phyloP scores from a whole-genome alignment of 2,113 vertebrate genomes.

The Micromys minutus region DNA sequence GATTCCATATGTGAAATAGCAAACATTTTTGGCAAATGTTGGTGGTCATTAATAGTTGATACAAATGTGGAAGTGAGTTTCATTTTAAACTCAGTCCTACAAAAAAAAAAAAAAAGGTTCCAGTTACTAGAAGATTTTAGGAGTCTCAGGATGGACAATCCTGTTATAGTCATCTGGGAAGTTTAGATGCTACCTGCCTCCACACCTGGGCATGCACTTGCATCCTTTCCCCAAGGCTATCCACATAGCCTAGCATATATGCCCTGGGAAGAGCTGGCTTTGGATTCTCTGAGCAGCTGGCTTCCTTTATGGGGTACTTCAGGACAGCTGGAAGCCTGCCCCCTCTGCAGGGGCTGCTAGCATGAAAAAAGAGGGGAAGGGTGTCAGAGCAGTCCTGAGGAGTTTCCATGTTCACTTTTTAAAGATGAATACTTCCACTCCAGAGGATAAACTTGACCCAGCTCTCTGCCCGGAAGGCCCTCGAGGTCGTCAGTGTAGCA shows the following conservation, averaged over 20 bases:
- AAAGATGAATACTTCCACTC: not conserved
- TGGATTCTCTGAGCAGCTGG: constrained; percentile 52
- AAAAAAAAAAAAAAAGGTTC: not conserved
- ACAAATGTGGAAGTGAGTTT: not conserved
- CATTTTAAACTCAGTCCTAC: constrained; percentile 34
- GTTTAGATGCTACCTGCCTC: not conserved
- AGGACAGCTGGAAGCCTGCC: not conserved
- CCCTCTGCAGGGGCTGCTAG: not conserved
- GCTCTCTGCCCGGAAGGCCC: not conserved
- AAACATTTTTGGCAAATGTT: constrained; percentile 29
- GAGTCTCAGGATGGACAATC: not conserved
- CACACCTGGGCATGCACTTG: not conserved
- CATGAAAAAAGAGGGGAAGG: not conserved
- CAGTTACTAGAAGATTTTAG: not conserved
- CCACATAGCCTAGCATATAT: not conserved
- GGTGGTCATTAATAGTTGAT: constrained; percentile 45
- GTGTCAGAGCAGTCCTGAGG: not conserved
- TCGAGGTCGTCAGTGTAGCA: not conserved
- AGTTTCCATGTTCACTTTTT: constrained; percentile 59
- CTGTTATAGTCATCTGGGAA: not conserved
- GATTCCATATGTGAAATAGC: not conserved
- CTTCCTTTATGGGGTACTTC: not conserved
- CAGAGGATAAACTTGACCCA: not conserved
- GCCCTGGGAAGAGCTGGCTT: constrained; percentile 42
- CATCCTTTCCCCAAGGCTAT: too few relatives aligned